Conservation (phyloP, 64 coral and sea anemone genomes). For the Exaiptasia diaphana region DNA sequence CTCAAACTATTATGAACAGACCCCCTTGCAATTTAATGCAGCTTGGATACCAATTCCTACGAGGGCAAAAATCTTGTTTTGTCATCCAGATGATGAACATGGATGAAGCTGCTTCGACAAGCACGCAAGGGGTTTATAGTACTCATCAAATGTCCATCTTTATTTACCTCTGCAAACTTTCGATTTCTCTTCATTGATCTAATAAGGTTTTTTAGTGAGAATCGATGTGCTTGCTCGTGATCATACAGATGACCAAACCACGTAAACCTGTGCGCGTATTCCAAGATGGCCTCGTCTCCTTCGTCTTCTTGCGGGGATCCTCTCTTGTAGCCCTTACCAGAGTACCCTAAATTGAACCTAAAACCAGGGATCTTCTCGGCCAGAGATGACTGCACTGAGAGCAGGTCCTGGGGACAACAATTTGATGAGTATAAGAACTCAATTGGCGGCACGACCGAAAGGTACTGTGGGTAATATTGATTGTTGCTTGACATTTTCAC, state of each 20-base stretch:
- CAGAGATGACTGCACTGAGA: constrained; percentile 67
- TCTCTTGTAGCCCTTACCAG: constrained; percentile 70
- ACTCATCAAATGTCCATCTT: background rate
- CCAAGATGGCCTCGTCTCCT: constrained; percentile 74
- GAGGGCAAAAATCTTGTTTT: no score
- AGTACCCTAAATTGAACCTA: constrained; percentile 94
- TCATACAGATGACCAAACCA: constrained; percentile 98
- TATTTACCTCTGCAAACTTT: constrained; percentile 76
- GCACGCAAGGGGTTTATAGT: background rate
- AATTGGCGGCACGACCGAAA: no score
- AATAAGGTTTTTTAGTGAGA: constrained; percentile 56
- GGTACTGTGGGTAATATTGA: no score
- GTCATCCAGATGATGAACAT: no score
- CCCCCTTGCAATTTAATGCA: no score
- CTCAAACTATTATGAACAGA: no score
- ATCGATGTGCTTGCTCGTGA: constrained; percentile 89
- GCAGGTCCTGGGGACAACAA: constrained; percentile 58
- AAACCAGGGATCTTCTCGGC: constrained; percentile 83
- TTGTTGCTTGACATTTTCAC: no score
- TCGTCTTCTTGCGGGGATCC: constrained; percentile 77
- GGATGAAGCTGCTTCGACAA: background rate
- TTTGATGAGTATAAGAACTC: no score
- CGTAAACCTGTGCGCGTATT: constrained; percentile 69
- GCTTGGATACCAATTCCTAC: no score
- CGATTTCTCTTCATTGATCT: constrained; percentile 76